Percentiles rank a stretch among this genome's conserved stretches.
Evolutionary conservation across 2,888 invertebrate genomes (phyloP).

Genomic region (Idaea biselata): DNA sequence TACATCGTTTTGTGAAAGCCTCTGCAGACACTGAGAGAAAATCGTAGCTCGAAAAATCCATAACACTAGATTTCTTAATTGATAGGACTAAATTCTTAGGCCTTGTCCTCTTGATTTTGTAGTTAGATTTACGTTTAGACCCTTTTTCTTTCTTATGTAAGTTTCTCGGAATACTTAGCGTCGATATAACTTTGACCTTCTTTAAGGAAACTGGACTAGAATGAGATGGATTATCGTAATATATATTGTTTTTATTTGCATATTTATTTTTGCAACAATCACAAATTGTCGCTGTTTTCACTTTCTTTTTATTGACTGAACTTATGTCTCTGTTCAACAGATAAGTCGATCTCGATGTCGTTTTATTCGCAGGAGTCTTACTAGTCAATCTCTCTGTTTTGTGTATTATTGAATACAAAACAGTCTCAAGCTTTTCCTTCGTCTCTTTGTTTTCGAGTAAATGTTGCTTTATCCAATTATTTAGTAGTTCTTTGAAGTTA

Average conservation of each 20-base stretch:
- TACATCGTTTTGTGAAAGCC: slow-evolving; percentile 45
- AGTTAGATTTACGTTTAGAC: slow-evolving; percentile 24
- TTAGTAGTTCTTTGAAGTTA: slow-evolving; percentile 54
- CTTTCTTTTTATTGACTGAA: slow-evolving; percentile 40
- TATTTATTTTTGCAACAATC: slow-evolving; percentile 31
- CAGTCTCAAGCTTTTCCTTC: slow-evolving; percentile 48
- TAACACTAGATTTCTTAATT: slow-evolving; percentile 32
- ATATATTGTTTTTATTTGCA: slow-evolving; percentile 6
- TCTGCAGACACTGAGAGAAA: slow-evolving; percentile 51
- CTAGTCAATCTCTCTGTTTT: slow-evolving; percentile 33
- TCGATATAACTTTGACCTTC: slow-evolving; percentile 55
- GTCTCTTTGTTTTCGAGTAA: slow-evolving; percentile 46
- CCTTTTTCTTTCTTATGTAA: slow-evolving; percentile 31
- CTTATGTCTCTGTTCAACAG: slow-evolving; percentile 39
- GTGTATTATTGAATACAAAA: slow-evolving; percentile 51
- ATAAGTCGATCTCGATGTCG: slow-evolving; percentile 52
- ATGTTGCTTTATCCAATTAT: slow-evolving; percentile 55
- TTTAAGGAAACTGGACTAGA: slow-evolving; percentile 48
- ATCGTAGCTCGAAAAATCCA: slow-evolving; percentile 44
- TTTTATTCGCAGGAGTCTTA: slow-evolving; percentile 15
- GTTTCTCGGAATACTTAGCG: slow-evolving; percentile 62
- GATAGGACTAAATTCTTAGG: slow-evolving; percentile 36
- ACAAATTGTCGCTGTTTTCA: slow-evolving; percentile 30
- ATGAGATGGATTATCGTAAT: slow-evolving; percentile 28
- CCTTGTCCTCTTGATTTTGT: slow-evolving; percentile 33